Conservation (phyloP, 2,113 vertebrate species). For the Thamnophis sirtalis region DNA sequence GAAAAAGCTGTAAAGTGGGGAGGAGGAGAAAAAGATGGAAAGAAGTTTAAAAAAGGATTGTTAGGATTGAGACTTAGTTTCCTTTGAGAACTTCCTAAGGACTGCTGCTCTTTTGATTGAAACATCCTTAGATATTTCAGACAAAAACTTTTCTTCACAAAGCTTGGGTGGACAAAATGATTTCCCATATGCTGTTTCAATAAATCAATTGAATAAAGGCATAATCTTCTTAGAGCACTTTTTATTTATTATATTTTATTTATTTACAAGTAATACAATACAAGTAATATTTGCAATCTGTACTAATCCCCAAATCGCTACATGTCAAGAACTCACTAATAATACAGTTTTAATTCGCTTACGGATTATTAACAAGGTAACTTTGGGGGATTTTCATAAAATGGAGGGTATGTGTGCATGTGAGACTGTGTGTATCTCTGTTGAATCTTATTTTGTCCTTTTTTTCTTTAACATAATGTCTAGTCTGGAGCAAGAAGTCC, state of each 20-base stretch:
- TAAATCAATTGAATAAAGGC: background rate
- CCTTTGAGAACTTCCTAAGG: background rate
- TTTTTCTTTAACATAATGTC: background rate
- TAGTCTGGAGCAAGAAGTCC: background rate
- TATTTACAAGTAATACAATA: background rate
- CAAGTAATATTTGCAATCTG: background rate
- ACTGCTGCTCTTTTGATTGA: background rate
- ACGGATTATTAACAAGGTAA: background rate
- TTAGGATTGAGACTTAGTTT: background rate
- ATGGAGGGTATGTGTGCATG: background rate
- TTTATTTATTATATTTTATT: background rate
- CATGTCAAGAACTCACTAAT: background rate
- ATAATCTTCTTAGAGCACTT: background rate
- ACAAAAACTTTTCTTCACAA: fast-evolving
- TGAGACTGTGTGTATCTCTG: background rate
- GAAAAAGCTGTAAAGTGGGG: background rate
- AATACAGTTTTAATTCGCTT: background rate
- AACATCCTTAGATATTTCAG: background rate
- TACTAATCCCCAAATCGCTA: background rate
- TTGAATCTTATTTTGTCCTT: background rate
- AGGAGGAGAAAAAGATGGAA: background rate
- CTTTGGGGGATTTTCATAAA: background rate
- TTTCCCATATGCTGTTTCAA: background rate
- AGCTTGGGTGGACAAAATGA: fast-evolving
- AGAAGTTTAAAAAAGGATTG: background rate